phyloP scores from a whole-genome alignment of 30 jellyfish, hydroid and myxozoan species.

The Catostylus mosaicus region DNA sequence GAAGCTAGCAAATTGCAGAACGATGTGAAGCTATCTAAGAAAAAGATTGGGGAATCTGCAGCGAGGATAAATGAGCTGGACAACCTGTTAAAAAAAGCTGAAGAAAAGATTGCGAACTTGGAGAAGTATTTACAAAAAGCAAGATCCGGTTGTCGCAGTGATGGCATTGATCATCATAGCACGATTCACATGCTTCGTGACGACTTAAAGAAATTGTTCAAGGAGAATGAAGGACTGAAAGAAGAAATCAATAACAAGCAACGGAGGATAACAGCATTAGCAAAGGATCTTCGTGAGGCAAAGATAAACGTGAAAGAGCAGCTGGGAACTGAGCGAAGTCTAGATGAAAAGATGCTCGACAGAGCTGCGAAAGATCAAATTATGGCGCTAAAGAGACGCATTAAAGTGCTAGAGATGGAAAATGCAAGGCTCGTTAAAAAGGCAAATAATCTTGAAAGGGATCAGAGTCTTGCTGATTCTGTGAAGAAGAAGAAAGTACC shows the following conservation, averaged over 20 bases:
- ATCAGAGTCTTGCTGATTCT: constrained; percentile 33
- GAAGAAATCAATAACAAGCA: constrained; percentile 72
- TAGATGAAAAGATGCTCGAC: constrained; percentile 64
- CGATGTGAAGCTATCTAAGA: constrained; percentile 39
- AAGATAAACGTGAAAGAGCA: constrained; percentile 73
- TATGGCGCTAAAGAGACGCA: constrained; percentile 63
- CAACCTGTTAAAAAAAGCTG: constrained; percentile 53
- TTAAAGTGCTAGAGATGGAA: constrained; percentile 52
- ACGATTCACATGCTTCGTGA: constrained; percentile 97
- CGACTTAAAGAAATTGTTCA: constrained; percentile 86
- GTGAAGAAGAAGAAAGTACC: constrained; percentile 26
- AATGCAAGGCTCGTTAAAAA: constrained; percentile 48
- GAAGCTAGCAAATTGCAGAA: constrained; percentile 39
- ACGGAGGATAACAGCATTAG: constrained; percentile 74
- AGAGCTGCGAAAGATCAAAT: constrained; percentile 64
- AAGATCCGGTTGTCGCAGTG: constrained; percentile 70
- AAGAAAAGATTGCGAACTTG: constrained; percentile 73
- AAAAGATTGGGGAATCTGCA: constrained; percentile 45
- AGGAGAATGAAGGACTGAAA: constrained; percentile 90
- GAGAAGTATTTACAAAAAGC: constrained; percentile 83
- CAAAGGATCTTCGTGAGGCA: constrained; percentile 85
- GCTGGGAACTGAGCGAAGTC: constrained; percentile 49
- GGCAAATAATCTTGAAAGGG: constrained; percentile 24
- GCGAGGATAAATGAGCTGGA: constrained; percentile 63
- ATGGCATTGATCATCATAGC: constrained; percentile 87